A percentile compares a stretch with the other conserved stretches of the same genome.
Evolutionary conservation across 2,113 vertebrate species (phyloP).

Genomic region (Pseudorhombus dupliciocellatus): DNA sequence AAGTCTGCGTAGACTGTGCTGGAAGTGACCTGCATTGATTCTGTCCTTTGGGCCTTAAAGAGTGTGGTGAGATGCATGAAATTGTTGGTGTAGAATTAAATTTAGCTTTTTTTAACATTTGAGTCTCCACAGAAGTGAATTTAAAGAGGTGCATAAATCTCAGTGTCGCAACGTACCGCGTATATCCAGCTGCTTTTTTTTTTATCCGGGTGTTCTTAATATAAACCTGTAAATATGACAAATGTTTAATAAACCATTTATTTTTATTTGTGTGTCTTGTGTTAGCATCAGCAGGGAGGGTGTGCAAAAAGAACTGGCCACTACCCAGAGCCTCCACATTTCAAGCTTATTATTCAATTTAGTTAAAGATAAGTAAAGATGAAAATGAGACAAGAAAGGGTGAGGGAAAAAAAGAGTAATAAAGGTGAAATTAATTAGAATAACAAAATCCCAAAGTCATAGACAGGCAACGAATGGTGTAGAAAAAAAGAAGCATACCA

Average conservation of each 20-base stretch:
- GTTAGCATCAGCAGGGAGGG: neutral
- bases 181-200: slow-evolving; percentile 5
- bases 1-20: neutral
- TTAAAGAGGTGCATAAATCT: neutral
- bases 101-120: neutral
- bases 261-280: slow-evolving; percentile 34
- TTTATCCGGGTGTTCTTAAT: neutral
- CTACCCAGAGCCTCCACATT: too few species aligned
- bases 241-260: slow-evolving; percentile 56
- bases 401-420: too few species aligned
- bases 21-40: neutral
- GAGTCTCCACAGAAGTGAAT: neutral
- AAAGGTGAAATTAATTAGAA: too few species aligned
- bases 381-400: too few species aligned
- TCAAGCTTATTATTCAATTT: too few species aligned
- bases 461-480: too few species aligned
- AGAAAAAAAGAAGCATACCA: too few species aligned
- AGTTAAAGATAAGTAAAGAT: too few species aligned
- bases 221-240: slow-evolving; percentile 48
- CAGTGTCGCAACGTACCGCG: neutral
- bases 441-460: too few species aligned
- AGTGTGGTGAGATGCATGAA: neutral
- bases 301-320: too few species aligned
- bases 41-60: neutral
- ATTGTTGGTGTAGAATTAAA: neutral